Evolutionary conservation across 2,113 vertebrate genomes (phyloP).

Genomic region (Aramus guarauna): DNA sequence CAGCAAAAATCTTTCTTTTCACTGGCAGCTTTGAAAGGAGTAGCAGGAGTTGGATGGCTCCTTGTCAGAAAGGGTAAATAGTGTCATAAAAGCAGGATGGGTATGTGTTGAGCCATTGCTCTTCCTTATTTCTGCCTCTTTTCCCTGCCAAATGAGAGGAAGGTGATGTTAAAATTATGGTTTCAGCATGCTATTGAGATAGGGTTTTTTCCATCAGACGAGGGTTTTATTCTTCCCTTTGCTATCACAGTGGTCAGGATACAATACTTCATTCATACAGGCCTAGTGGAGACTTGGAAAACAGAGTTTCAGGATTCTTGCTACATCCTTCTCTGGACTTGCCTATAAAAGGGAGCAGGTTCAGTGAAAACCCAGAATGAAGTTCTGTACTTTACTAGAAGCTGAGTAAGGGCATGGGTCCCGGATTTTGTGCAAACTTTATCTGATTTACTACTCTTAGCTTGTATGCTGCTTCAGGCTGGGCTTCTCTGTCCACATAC

Average conservation of each 20-base stretch:
- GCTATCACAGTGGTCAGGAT: background rate
- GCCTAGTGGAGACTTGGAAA: background rate
- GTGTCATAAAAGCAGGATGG: background rate
- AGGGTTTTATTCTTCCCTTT: background rate
- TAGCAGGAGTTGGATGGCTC: background rate
- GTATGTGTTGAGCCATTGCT: background rate
- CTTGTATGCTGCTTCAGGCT: background rate
- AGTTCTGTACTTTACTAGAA: background rate
- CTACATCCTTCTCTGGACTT: background rate
- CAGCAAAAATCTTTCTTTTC: slow-evolving; percentile 18
- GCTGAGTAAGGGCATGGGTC: background rate
- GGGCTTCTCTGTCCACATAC: background rate
- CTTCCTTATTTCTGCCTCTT: background rate
- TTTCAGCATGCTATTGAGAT: background rate
- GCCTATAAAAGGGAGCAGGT: background rate
- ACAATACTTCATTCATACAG: background rate
- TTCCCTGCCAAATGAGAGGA: background rate
- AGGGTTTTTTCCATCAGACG: background rate
- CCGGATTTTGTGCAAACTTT: background rate
- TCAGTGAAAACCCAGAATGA: background rate
- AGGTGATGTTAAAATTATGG: background rate
- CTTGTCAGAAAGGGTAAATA: background rate
- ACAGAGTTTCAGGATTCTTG: background rate
- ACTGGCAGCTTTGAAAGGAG: background rate
- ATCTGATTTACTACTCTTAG: background rate